phyloP scores from a whole-genome alignment of 2,113 vertebrate species.

The Sterna hirundo region DNA sequence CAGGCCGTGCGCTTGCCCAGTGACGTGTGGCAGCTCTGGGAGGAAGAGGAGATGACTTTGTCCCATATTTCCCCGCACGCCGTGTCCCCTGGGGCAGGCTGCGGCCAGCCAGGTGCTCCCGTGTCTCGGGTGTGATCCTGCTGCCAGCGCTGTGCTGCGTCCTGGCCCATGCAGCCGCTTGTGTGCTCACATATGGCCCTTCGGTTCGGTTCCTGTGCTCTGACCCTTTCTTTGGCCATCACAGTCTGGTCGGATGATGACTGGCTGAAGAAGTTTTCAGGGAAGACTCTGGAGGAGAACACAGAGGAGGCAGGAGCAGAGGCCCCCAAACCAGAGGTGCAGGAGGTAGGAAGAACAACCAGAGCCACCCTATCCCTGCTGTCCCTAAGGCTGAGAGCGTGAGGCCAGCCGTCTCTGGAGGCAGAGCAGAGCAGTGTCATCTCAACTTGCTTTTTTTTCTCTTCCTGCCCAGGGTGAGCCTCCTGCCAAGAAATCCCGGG shows the following conservation, averaged over 20 bases:
- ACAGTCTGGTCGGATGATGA: conserved; percentile 97
- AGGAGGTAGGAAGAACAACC: conserved; percentile 76
- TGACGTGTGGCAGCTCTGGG: not conserved
- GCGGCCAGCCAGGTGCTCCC: not conserved
- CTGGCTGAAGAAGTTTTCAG: conserved; percentile 97
- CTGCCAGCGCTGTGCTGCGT: not conserved
- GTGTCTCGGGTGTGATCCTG: fast-evolving
- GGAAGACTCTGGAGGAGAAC: conserved; percentile 91
- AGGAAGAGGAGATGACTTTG: not conserved
- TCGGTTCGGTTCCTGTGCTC: fast-evolving
- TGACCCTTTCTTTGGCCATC: not conserved
- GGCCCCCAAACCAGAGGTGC: conserved; percentile 70
- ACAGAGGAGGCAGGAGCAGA: conserved; percentile 79
- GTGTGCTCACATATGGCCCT: fast-evolving
- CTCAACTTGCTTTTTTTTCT: not conserved
- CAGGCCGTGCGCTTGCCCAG: not conserved
- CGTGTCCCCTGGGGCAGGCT: not conserved
- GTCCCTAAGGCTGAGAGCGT: fast-evolving
- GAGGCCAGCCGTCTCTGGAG: not conserved
- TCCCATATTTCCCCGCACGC: fast-evolving
- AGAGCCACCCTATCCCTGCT: fast-evolving
- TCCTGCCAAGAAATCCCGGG: conserved; percentile 85
- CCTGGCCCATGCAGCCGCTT: fast-evolving
- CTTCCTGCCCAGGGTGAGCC: conserved; percentile 81
- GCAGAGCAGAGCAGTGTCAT: not conserved